Conservation (phyloP, 2,797 vertebrate species). For the Pangasius sanitwongsei region DNA sequence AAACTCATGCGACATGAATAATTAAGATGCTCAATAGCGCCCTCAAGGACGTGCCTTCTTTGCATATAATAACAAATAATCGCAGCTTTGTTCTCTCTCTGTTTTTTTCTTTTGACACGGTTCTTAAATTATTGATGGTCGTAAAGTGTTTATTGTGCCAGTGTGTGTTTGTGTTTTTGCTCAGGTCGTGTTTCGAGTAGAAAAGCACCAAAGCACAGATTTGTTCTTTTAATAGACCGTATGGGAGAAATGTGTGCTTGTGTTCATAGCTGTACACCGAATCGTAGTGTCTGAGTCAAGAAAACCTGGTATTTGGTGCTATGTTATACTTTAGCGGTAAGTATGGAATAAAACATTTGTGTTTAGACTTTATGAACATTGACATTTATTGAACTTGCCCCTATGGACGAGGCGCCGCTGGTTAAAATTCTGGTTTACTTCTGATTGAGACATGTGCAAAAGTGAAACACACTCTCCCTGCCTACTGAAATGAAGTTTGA, state of each 20-base stretch:
- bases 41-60: slow-evolving; percentile 39
- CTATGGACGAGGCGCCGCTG: neutral
- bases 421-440: neutral
- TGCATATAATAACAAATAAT: slow-evolving; percentile 39
- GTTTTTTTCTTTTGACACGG: neutral
- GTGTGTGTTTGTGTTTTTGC: slow-evolving; percentile 3
- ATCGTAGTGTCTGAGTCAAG: neutral
- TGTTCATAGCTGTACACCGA: too few species aligned
- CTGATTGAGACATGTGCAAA: neutral
- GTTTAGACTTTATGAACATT: neutral
- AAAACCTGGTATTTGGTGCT: neutral
- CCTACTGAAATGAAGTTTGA: neutral
- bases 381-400: neutral
- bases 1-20: slow-evolving; percentile 18
- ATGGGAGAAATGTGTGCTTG: neutral
- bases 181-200: neutral
- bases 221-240: slow-evolving; percentile 1
- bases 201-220: slow-evolving; percentile 2
- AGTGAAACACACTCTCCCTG: neutral
- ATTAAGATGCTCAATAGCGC: slow-evolving; percentile 35
- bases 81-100: slow-evolving; percentile 8
- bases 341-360: neutral
- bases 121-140: slow-evolving; percentile 22
- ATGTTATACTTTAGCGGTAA: neutral
- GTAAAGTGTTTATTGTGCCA: slow-evolving; percentile 25